Conservation (phyloP, 2,888 invertebrate genomes). For the Magallana nippona region DNA sequence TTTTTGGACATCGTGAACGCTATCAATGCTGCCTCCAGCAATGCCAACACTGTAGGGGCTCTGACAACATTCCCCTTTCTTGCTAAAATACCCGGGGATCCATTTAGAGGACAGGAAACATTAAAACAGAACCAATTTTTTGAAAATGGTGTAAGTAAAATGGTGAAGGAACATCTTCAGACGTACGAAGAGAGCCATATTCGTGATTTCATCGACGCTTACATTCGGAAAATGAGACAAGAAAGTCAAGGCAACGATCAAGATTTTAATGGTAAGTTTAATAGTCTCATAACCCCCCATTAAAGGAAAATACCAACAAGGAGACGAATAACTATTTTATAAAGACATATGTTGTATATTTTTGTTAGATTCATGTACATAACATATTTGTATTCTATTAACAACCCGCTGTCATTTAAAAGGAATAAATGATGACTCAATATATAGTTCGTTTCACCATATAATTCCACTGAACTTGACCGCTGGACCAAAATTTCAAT, state of each 20-base stretch:
- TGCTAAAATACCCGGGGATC: conserved; percentile 26
- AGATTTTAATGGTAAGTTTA: too few relatives aligned
- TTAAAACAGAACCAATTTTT: neutral
- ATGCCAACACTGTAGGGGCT: neutral
- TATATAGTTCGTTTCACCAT: too few relatives aligned
- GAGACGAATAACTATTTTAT: too few relatives aligned
- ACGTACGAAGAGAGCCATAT: conserved; percentile 12
- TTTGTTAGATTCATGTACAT: too few relatives aligned
- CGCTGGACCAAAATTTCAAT: too few relatives aligned
- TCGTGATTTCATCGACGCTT: conserved; percentile 41
- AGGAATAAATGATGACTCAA: too few relatives aligned
- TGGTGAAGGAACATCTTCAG: neutral
- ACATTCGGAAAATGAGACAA: conserved; percentile 16
- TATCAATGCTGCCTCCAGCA: conserved; percentile 45
- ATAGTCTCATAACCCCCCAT: too few relatives aligned
- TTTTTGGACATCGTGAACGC: conserved; percentile 57
- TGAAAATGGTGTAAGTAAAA: neutral
- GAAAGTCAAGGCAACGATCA: neutral
- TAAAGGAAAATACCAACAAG: too few relatives aligned
- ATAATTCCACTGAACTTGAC: too few relatives aligned
- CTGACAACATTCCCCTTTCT: conserved; percentile 16
- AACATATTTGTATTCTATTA: too few relatives aligned
- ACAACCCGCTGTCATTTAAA: too few relatives aligned
- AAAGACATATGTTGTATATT: too few relatives aligned
- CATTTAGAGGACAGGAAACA: neutral